A percentile compares a stretch with the other conserved stretches of the same genome.
These are phyloP conservation scores for Drosophila bipectinata DNA, from an alignment of 1,140 invertebrate genomes.

Conservation along the genomic window DNA sequence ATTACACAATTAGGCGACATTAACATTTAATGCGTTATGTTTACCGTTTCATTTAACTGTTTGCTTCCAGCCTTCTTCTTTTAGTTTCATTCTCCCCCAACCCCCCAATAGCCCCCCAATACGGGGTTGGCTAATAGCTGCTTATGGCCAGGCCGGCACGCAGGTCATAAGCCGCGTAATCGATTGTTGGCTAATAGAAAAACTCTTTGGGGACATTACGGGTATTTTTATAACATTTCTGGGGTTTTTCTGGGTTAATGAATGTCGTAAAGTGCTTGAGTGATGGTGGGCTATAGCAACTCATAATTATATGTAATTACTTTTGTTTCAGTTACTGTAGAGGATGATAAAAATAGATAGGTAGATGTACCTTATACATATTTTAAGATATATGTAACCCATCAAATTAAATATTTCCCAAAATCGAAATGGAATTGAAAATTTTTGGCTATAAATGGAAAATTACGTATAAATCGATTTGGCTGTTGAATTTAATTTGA, in stretches of 20 bases:
- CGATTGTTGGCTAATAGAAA: constrained; percentile 76
- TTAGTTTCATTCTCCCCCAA: neutral
- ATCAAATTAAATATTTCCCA: too few species aligned
- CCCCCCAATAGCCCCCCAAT: neutral
- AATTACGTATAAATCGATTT: constrained; percentile 10
- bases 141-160: constrained; percentile 55
- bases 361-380: too few species aligned
- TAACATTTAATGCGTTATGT: constrained; percentile 81
- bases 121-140: constrained; percentile 12
- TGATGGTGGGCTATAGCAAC: neutral
- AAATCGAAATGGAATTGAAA: neutral
- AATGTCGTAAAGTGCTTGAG: constrained; percentile 38
- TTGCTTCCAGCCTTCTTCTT: constrained; percentile 22
- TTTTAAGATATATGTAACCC: too few species aligned
- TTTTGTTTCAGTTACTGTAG: neutral
- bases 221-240: constrained; percentile 12
- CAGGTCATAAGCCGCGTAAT: constrained; percentile 73
- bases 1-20: constrained; percentile 82
- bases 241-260: constrained; percentile 25
- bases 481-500: constrained; percentile 13
- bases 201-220: constrained; percentile 38
- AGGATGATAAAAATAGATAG: neutral
- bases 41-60: constrained; percentile 73
- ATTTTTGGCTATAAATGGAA: neutral
- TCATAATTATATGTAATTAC: constrained; percentile 24